Percentiles rank a stretch among this genome's conserved stretches.
These are phyloP conservation scores for Drosophila subobscura DNA, from an alignment of 1,140 invertebrate species.

Conservation along the genomic window DNA sequence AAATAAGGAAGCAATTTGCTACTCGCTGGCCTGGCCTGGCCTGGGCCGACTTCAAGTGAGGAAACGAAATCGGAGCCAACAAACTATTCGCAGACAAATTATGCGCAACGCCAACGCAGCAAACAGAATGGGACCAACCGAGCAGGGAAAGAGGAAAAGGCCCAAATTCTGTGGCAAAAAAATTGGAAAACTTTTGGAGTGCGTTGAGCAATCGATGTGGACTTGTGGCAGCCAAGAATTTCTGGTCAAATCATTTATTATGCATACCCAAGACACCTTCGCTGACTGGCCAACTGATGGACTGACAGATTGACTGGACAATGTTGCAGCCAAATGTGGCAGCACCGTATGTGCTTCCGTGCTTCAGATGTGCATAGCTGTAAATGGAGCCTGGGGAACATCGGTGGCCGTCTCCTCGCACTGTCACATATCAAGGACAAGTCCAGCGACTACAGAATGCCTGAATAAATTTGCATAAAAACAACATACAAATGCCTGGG, in stretches of 20 bases:
- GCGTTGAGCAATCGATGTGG: slow-evolving; percentile 2
- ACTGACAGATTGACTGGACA: slow-evolving; percentile 21
- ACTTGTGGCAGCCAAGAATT: slow-evolving; percentile 18
- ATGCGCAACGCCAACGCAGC: slow-evolving; percentile 49
- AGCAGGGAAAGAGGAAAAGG: slow-evolving; percentile 16
- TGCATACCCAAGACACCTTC: slow-evolving; percentile 29
- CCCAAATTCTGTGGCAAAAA: slow-evolving; percentile 6
- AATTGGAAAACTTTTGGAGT: neutral
- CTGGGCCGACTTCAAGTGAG: slow-evolving; percentile 45
- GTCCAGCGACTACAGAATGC: slow-evolving; percentile 3
- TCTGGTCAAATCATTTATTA: slow-evolving; percentile 20
- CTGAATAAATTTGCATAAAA: slow-evolving; percentile 61
- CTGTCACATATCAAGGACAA: slow-evolving; percentile 55
- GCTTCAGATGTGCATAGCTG: neutral
- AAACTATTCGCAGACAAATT: slow-evolving; percentile 53
- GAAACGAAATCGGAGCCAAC: slow-evolving; percentile 42
- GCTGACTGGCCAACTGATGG: slow-evolving; percentile 18
- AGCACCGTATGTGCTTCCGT: neutral
- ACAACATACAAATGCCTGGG: slow-evolving; percentile 26
- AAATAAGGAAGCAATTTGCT: slow-evolving; percentile 73
- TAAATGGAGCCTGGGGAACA: neutral
- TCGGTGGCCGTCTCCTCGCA: neutral
- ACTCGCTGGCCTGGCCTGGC: slow-evolving; percentile 21
- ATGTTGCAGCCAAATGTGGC: neutral
- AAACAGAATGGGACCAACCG: slow-evolving; percentile 11